These are phyloP conservation scores for Lepidurus couesii DNA, from an alignment of 1,140 invertebrate genomes.

Conservation along the genomic window DNA sequence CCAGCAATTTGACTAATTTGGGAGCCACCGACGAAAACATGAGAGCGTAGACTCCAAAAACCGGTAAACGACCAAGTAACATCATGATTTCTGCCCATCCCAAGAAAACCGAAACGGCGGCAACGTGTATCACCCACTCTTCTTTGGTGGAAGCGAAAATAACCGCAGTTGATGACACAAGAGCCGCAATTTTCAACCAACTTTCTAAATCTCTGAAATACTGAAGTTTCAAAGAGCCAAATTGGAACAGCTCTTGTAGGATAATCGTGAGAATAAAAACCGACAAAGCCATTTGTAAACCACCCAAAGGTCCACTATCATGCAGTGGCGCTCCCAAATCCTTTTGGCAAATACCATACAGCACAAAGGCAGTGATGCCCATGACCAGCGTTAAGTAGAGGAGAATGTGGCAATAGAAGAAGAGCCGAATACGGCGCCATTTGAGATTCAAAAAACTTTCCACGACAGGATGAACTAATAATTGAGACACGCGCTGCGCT, in stretches of 20 bases:
- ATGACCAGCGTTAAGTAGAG: slow-evolving; percentile 48
- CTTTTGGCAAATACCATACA: slow-evolving; percentile 24
- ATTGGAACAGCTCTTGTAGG: slow-evolving; percentile 48
- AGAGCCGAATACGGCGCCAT: slow-evolving; percentile 49
- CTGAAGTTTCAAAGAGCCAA: slow-evolving; percentile 45
- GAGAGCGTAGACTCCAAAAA: slow-evolving; percentile 49
- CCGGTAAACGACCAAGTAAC: slow-evolving; percentile 49
- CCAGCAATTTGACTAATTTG: slow-evolving; percentile 50
- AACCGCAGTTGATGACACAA: slow-evolving; percentile 26
- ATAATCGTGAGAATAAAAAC: slow-evolving; percentile 28
- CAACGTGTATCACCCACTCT: slow-evolving; percentile 49
- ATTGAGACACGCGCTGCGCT: slow-evolving; percentile 46
- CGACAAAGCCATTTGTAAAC: slow-evolving; percentile 45
- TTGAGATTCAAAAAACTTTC: slow-evolving; percentile 53
- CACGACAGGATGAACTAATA: slow-evolving; percentile 51
- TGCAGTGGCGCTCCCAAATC: background rate
- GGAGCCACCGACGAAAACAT: slow-evolving; percentile 50
- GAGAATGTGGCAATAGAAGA: slow-evolving; percentile 47
- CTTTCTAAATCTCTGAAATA: slow-evolving; percentile 48
- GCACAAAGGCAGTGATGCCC: slow-evolving; percentile 32
- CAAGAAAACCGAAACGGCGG: slow-evolving; percentile 49
- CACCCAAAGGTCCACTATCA: slow-evolving; percentile 38
- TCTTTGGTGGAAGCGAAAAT: slow-evolving; percentile 30
- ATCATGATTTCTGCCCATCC: slow-evolving; percentile 52
- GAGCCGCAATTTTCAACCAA: slow-evolving; percentile 46